phyloP scores from a whole-genome alignment of 2,888 invertebrate genomes.

The Drosophila cognata region DNA sequence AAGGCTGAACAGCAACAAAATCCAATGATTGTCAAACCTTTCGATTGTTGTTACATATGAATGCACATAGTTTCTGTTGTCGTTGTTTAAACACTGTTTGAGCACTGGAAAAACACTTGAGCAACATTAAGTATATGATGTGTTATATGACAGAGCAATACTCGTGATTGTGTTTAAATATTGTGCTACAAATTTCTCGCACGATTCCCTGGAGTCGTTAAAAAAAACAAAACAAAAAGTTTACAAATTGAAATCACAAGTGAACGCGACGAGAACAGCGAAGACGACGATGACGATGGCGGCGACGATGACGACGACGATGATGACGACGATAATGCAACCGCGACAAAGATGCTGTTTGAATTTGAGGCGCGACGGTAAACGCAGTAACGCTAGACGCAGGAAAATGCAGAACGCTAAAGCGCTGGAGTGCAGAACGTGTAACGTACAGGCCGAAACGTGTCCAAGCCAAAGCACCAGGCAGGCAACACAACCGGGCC shows the following conservation, averaged over 20 bases:
- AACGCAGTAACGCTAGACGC: constrained; percentile 31
- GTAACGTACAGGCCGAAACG: constrained; percentile 59
- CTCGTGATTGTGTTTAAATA: constrained; percentile 12
- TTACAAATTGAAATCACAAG: constrained; percentile 19
- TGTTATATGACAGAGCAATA: constrained; percentile 9
- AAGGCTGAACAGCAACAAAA: constrained; percentile 8
- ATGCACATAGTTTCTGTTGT: constrained; percentile 2
- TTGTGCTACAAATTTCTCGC: constrained; percentile 13
- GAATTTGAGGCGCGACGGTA: constrained; percentile 33
- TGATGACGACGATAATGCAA: neutral
- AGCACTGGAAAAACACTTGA: constrained; percentile 21
- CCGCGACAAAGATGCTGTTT: neutral
- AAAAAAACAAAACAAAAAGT: constrained; percentile 33
- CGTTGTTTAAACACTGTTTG: constrained; percentile 14
- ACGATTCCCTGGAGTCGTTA: constrained; percentile 1
- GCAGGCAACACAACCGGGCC: constrained; percentile 66
- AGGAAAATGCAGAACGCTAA: constrained; percentile 25
- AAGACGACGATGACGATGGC: neutral
- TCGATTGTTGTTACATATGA: neutral
- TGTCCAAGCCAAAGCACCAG: constrained; percentile 71
- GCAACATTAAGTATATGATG: constrained; percentile 11
- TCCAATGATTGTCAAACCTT: constrained; percentile 21
- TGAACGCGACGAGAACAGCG: constrained; percentile 26
- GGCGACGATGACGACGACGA: neutral
- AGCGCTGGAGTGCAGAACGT: constrained; percentile 34